Conservation (phyloP, 1,140 invertebrate genomes). For the Ceratina japonica region DNA sequence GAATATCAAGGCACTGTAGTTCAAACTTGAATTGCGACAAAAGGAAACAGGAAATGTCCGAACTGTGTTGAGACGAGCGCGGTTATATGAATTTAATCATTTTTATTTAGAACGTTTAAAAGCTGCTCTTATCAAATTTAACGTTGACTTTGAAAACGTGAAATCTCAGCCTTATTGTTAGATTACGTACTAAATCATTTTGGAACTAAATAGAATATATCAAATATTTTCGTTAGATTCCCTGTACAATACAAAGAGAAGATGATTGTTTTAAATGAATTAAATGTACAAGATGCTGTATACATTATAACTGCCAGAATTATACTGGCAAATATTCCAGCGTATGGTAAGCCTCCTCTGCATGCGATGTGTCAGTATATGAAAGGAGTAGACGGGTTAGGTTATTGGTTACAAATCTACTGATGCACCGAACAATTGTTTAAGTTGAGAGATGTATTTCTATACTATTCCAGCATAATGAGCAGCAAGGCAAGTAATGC, state of each 20-base stretch:
- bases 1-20: neutral
- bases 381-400: constrained; percentile 5
- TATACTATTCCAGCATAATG: constrained; percentile 42
- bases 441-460: neutral
- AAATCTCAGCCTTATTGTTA: neutral
- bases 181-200: neutral
- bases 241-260: neutral
- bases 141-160: neutral
- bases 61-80: neutral
- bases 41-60: neutral
- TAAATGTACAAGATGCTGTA: constrained; percentile 10
- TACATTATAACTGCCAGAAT: neutral
- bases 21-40: neutral
- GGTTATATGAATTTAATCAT: neutral
- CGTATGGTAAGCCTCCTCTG: constrained; percentile 2
- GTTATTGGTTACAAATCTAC: neutral
- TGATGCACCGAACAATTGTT: neutral
- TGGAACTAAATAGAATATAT: neutral
- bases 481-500: constrained; percentile 43
- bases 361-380: neutral
- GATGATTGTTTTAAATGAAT: constrained; percentile 34
- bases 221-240: neutral
- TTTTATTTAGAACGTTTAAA: neutral
- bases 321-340: constrained; percentile 16
- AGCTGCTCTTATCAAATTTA: neutral